phyloP scores from a whole-genome alignment of 1,140 invertebrate genomes.

The Scylla paramamosain region DNA sequence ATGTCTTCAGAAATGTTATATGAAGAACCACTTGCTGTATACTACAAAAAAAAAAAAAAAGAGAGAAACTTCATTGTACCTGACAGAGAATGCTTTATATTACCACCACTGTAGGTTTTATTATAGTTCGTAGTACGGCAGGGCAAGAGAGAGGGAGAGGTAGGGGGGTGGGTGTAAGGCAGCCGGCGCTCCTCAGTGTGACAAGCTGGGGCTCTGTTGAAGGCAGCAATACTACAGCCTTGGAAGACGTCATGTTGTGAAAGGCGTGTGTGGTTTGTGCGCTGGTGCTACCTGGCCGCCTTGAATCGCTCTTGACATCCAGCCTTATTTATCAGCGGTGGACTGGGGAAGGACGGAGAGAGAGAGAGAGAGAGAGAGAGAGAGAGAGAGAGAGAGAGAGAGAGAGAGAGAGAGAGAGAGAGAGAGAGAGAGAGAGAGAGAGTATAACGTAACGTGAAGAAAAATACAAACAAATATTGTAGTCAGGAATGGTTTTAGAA shows the following conservation, averaged over 20 bases:
- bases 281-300: not conserved
- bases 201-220: too few species aligned
- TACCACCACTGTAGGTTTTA: too few species aligned
- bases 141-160: too few species aligned
- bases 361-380: slow-evolving; percentile 3
- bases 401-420: not conserved
- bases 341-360: not conserved
- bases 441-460: not conserved
- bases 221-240: too few species aligned
- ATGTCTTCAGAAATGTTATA: too few species aligned
- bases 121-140: too few species aligned
- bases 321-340: not conserved
- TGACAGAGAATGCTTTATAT: too few species aligned
- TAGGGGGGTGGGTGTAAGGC: too few species aligned
- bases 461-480: not conserved
- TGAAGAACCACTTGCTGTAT: too few species aligned
- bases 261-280: not conserved
- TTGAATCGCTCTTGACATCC: not conserved
- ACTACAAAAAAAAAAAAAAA: too few species aligned
- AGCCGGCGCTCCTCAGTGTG: too few species aligned
- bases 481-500: not conserved
- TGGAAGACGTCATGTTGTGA: not conserved
- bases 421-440: not conserved
- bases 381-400: slow-evolving; percentile 20
- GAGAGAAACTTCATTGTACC: too few species aligned